Evolutionary conservation across 1,140 invertebrate genomes (phyloP).

Genomic region (Drosophila lowei): DNA sequence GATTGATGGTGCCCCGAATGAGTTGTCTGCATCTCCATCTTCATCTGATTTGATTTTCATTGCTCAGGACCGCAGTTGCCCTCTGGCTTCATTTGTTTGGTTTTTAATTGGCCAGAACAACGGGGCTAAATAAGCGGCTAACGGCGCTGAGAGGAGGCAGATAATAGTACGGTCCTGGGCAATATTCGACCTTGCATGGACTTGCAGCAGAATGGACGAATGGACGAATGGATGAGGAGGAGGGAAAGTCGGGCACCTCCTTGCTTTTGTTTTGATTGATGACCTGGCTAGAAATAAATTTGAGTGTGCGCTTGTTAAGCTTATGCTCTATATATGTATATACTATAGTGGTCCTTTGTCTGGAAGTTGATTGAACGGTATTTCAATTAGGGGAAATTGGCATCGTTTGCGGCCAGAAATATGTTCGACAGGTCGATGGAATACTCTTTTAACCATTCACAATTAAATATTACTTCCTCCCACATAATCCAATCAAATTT

Average conservation of each 20-base stretch:
- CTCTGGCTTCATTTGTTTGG: conserved; percentile 17
- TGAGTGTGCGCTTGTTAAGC: conserved; percentile 35
- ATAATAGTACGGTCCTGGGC: conserved; percentile 11
- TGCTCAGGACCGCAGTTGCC: conserved; percentile 19
- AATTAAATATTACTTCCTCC: not conserved
- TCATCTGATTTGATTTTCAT: conserved; percentile 58
- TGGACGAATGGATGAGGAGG: no score
- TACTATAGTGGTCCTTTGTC: conserved; percentile 31
- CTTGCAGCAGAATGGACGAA: conserved; percentile 18
- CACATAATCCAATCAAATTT: no score
- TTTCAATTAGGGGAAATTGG: conserved; percentile 23
- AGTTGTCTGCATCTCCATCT: conserved; percentile 22
- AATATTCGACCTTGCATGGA: conserved; percentile 34
- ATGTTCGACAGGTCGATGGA: conserved; percentile 15
- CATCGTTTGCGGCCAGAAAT: not conserved
- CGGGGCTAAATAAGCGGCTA: conserved; percentile 27
- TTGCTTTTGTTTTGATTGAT: conserved; percentile 48
- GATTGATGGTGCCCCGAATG: conserved; percentile 56
- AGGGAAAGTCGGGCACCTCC: no score
- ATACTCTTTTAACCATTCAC: conserved; percentile 9
- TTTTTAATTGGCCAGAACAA: conserved; percentile 62
- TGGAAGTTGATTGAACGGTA: conserved; percentile 20
- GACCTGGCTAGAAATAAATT: conserved; percentile 33
- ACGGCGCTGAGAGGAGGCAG: conserved; percentile 23
- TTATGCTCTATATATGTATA: conserved; percentile 27